Conservation (phyloP, 2,888 invertebrate genomes). For the Cerastis rubricosa region DNA sequence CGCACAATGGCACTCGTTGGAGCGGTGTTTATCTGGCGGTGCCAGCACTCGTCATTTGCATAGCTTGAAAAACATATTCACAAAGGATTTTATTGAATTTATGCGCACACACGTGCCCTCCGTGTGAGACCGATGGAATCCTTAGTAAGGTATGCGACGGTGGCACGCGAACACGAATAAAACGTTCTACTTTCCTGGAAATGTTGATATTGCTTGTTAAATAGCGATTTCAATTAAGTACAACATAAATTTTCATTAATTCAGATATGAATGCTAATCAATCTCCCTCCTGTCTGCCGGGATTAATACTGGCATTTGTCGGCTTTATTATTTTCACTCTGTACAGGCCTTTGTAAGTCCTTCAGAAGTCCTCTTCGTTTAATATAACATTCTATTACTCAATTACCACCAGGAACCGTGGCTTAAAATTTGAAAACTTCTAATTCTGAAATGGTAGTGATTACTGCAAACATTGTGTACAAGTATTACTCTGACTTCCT, state of each 20-base stretch:
- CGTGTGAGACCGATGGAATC: slow-evolving; percentile 74
- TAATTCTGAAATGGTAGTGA: neutral
- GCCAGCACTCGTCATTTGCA: slow-evolving; percentile 74
- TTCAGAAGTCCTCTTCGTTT: slow-evolving; percentile 6
- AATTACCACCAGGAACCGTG: neutral
- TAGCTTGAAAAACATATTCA: slow-evolving; percentile 75
- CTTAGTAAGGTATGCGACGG: slow-evolving; percentile 65
- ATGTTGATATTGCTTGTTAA: slow-evolving; percentile 23
- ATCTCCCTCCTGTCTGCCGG: slow-evolving; percentile 4
- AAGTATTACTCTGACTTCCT: neutral
- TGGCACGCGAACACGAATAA: slow-evolving; percentile 60
- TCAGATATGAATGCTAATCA: slow-evolving; percentile 26
- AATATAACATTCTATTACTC: neutral
- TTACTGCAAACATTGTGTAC: neutral
- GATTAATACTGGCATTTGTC: slow-evolving; percentile 28
- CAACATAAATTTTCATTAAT: slow-evolving; percentile 20
- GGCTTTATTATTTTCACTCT: slow-evolving; percentile 23
- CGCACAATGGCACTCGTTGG: slow-evolving; percentile 51
- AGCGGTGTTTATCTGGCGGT: slow-evolving; percentile 70
- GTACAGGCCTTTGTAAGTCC: neutral
- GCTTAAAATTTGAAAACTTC: neutral
- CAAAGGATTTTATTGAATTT: slow-evolving; percentile 81
- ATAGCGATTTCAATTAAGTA: slow-evolving; percentile 4
- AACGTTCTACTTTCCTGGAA: slow-evolving; percentile 55
- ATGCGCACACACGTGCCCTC: slow-evolving; percentile 82